Evolutionary conservation across 2,888 invertebrate genomes (phyloP), one percentile per base, ranked within the genome.

Genomic region (Orthosia gracilis): DNA sequence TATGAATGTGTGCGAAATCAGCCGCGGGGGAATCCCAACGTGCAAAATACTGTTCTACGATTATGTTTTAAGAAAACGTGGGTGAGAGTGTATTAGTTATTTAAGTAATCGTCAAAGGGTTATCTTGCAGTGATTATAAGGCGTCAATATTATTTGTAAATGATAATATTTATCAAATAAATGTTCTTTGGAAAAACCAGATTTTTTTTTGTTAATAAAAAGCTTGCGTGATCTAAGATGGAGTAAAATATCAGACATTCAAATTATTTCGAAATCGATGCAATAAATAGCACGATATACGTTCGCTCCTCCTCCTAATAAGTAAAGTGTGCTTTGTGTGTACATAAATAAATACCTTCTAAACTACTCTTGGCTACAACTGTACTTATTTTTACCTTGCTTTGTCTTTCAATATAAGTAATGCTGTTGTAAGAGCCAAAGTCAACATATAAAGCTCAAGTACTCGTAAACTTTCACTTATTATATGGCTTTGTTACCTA

Each of bases 11-110:
- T 85, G 78, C 50, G 73, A 69, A 73, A 77, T 69, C 78, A 83
- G 82, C 86, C 89, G 90, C 88, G 88, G 95, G 87, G 96, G 91
- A 94, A 91, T 94, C 96, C 96, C 96, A 73, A 80, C 83, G 91
- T 84, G 95, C 92, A 92, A 66, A 88, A 84, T 79, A 69, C 65
- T 70, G 23, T 80, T 77, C 63, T 77, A 66, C 61, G 61, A 52
- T 26, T 54, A 73, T 78, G 84, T 85, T 86, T 86, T 85, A 85
- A 85, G 84, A 87, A 84, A 76, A 47, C 70, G 84, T 84, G 78
- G 83, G 87, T 65, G 79, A 75, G 78, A 80, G 69, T 69, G 72
- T 66, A 69, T 83, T 62, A 23, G 57, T 31, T 54, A 47, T 67
- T 67, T 66, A 65, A 23, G 70, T 65, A 67, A 26, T 57, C 57